Percentiles rank a stretch among this genome's conserved stretches.
These are phyloP conservation scores for Steinernema khuongi DNA, from an alignment of 1,140 invertebrate species.

Conservation along the genomic window DNA sequence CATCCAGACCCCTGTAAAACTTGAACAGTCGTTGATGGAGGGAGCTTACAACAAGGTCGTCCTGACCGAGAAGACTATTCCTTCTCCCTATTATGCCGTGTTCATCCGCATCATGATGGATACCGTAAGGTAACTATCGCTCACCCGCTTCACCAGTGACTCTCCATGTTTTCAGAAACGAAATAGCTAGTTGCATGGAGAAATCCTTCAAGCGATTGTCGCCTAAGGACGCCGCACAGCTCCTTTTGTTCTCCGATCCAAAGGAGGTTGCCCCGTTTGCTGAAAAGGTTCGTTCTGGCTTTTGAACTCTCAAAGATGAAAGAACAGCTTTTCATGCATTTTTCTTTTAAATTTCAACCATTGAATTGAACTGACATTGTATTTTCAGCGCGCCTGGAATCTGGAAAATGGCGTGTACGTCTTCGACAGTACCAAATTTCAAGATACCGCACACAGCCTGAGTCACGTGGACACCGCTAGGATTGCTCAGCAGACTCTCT, in stretches of 20 bases:
- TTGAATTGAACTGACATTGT: slow-evolving; percentile 24
- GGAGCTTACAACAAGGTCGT: slow-evolving; percentile 91
- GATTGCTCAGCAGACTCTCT: slow-evolving; percentile 83
- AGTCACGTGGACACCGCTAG: slow-evolving; percentile 78
- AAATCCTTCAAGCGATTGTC: slow-evolving; percentile 88
- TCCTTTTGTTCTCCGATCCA: slow-evolving; percentile 75
- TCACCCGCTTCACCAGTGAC: slow-evolving; percentile 3
- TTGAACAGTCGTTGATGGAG: slow-evolving; percentile 98
- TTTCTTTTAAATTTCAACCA: too few species aligned
- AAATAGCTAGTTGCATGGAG: slow-evolving; percentile 92
- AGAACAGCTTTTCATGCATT: too few species aligned
- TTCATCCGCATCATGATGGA: slow-evolving; percentile 94
- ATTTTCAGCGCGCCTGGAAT: slow-evolving; percentile 69
- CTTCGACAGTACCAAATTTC: slow-evolving; percentile 63
- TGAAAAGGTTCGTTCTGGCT: slow-evolving; percentile 61
- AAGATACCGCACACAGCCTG: slow-evolving; percentile 70
- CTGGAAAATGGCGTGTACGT: slow-evolving; percentile 74
- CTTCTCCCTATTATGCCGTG: slow-evolving; percentile 85
- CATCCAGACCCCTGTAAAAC: slow-evolving; percentile 83
- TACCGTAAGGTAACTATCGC: slow-evolving; percentile 70
- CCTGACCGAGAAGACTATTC: slow-evolving; percentile 84
- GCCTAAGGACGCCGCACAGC: slow-evolving; percentile 76
- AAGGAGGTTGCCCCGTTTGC: slow-evolving; percentile 75
- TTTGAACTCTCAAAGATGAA: neutral
- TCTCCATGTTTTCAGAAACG: slow-evolving; percentile 64